These are phyloP conservation scores for Prietella phreatophila DNA, from an alignment of 2,113 vertebrate genomes.

Conservation along the genomic window DNA sequence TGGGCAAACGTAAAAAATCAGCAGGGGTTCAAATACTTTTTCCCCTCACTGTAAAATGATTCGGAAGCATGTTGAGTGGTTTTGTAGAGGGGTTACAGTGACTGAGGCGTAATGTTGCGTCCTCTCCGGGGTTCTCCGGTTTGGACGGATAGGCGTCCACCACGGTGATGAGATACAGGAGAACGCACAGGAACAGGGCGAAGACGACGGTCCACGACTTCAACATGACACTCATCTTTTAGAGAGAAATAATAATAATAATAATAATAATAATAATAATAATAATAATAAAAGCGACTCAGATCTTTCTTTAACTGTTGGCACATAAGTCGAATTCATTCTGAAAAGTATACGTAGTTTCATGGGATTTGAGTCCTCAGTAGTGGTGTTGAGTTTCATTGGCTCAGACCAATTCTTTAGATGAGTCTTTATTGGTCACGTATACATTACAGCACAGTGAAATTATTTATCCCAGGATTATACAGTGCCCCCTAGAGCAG, in stretches of 20 bases:
- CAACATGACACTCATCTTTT: conserved; percentile 76
- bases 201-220: conserved; percentile 72
- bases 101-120: too few species aligned
- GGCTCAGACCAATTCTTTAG: not conserved
- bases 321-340: not conserved
- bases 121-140: conserved; percentile 82
- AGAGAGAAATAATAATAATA: not conserved
- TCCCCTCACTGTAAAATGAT: too few species aligned
- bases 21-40: too few species aligned
- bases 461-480: too few species aligned
- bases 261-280: too few species aligned
- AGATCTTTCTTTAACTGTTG: not conserved
- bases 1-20: too few species aligned
- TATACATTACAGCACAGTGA: too few species aligned
- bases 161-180: conserved; percentile 78
- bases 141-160: conserved; percentile 83
- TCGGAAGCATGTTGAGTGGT: too few species aligned
- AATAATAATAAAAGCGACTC: not conserved
- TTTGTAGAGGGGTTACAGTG: too few species aligned
- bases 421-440: too few species aligned
- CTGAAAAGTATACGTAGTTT: not conserved
- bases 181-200: conserved; percentile 69
- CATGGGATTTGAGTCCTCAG: not conserved
- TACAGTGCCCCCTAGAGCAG: too few species aligned
- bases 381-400: not conserved